These are phyloP conservation scores for Tromatobia lineatoria DNA, from an alignment of 2,888 invertebrate species.

Conservation along the genomic window DNA sequence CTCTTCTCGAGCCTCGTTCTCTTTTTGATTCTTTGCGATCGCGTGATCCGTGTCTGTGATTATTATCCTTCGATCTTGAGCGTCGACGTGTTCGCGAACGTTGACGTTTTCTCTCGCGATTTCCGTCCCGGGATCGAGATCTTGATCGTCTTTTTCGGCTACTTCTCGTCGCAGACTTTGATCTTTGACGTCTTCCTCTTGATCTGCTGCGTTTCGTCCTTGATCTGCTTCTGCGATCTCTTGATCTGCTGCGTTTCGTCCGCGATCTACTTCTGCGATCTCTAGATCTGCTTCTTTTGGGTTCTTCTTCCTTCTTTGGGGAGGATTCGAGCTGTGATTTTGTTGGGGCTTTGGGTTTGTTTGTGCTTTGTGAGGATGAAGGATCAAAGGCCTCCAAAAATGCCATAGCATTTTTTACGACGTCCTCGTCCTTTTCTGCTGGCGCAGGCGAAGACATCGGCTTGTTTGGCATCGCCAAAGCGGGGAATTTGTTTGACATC, in stretches of 20 bases:
- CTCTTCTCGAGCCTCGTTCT: conserved; percentile 21
- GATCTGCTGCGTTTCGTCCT: conserved; percentile 69
- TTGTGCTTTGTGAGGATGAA: conserved; percentile 84
- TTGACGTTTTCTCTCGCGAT: conserved; percentile 59
- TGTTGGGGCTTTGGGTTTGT: conserved; percentile 61
- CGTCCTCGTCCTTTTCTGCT: conserved; percentile 82
- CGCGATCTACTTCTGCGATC: conserved; percentile 67
- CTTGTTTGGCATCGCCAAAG: conserved; percentile 93
- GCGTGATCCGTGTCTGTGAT: conserved; percentile 73
- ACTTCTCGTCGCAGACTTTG: conserved; percentile 54
- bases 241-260: conserved; percentile 81
- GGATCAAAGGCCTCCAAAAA: conserved; percentile 95
- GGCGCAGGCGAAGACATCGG: conserved; percentile 83
- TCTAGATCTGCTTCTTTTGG: conserved; percentile 81
- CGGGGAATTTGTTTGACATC: conserved; percentile 92
- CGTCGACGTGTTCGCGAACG: conserved; percentile 70
- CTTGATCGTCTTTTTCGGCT: conserved; percentile 75
- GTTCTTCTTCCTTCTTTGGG: conserved; percentile 79
- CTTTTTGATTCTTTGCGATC: conserved; percentile 78
- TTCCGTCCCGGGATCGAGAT: conserved; percentile 66
- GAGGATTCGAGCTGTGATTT: conserved; percentile 74
- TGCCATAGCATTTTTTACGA: conserved; percentile 94
- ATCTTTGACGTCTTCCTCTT: conserved; percentile 64
- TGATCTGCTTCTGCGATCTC: conserved; percentile 69
- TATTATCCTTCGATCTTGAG: conserved; percentile 70